phyloP scores from a whole-genome alignment of 2,113 vertebrate species.

The Macrotis lagotis region DNA sequence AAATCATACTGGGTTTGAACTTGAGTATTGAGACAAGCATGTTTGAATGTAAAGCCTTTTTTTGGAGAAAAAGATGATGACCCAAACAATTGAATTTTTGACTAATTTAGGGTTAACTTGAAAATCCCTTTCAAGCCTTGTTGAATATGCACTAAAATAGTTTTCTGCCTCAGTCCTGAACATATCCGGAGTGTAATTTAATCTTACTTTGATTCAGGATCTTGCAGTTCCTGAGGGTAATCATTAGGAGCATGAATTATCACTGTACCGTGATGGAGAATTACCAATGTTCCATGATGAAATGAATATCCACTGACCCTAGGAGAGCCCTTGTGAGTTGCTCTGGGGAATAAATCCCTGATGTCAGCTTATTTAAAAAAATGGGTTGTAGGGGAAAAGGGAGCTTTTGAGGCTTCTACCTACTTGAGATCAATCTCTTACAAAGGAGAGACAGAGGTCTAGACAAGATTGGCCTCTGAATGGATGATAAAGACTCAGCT shows the following conservation, averaged over 20 bases:
- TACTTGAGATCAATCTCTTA: slow-evolving; percentile 37
- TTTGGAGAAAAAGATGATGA: background rate
- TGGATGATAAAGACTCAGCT: slow-evolving; percentile 15
- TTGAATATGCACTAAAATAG: slow-evolving; percentile 12
- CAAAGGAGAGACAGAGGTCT: background rate
- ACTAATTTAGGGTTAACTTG: slow-evolving; percentile 1
- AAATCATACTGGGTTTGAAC: slow-evolving; percentile 60
- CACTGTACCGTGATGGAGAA: slow-evolving; percentile 24
- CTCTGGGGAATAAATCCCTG: slow-evolving; percentile 60
- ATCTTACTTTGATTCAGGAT: slow-evolving; percentile 67
- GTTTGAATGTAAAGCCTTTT: slow-evolving; percentile 16
- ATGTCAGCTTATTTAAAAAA: slow-evolving; percentile 20
- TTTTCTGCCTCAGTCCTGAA: slow-evolving; percentile 55
- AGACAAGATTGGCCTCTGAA: background rate
- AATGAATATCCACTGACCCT: slow-evolving; percentile 64
- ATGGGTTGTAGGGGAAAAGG: background rate
- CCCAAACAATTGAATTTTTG: slow-evolving; percentile 13
- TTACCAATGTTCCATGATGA: slow-evolving; percentile 36
- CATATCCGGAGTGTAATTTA: slow-evolving; percentile 53
- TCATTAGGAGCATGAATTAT: slow-evolving; percentile 62
- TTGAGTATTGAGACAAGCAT: background rate
- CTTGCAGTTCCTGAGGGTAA: slow-evolving; percentile 55
- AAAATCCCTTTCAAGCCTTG: slow-evolving; percentile 23
- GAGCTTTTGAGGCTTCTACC: slow-evolving; percentile 2
- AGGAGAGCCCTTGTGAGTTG: slow-evolving; percentile 59